Percentiles rank a stretch among this genome's conserved stretches.
Conservation (phyloP, 2,888 invertebrate genomes). For the Ichneumoninae sp. region DNA sequence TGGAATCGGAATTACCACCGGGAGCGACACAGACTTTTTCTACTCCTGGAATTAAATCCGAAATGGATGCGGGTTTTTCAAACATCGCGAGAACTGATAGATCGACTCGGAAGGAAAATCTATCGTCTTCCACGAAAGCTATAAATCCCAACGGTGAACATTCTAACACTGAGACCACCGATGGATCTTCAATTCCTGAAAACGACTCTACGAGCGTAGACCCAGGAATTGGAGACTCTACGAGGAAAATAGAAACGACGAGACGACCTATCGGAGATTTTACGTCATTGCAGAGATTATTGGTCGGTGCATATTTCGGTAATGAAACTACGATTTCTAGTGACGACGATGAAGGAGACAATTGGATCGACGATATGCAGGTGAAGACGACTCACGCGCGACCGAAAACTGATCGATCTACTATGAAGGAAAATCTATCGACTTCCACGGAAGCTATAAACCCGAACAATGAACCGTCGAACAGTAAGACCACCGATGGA, state of each 20-base stretch:
- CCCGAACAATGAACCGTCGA: background rate
- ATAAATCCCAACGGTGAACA: background rate
- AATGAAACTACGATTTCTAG: constrained; percentile 45
- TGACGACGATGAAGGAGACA: constrained; percentile 1
- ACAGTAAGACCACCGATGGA: background rate
- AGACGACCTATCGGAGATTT: background rate
- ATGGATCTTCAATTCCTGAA: background rate
- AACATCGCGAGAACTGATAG: background rate
- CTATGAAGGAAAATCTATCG: background rate
- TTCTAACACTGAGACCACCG: background rate
- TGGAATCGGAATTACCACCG: background rate
- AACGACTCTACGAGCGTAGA: background rate
- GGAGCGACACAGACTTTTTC: constrained; percentile 2
- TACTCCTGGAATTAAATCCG: background rate
- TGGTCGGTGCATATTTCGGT: constrained; percentile 55
- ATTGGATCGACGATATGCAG: constrained; percentile 49
- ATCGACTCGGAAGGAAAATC: background rate
- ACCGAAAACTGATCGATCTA: background rate
- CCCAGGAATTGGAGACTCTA: background rate
- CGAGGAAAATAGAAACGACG: constrained; percentile 22
- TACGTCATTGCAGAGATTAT: constrained; percentile 51
- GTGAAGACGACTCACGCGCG: background rate
- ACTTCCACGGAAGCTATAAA: background rate
- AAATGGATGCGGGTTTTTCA: background rate
- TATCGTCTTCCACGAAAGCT: constrained; percentile 1